A percentile compares a stretch with the other conserved stretches of the same genome.
phyloP scores from a whole-genome alignment of 2,797 vertebrate genomes.

The Aulostomus chinensis region DNA sequence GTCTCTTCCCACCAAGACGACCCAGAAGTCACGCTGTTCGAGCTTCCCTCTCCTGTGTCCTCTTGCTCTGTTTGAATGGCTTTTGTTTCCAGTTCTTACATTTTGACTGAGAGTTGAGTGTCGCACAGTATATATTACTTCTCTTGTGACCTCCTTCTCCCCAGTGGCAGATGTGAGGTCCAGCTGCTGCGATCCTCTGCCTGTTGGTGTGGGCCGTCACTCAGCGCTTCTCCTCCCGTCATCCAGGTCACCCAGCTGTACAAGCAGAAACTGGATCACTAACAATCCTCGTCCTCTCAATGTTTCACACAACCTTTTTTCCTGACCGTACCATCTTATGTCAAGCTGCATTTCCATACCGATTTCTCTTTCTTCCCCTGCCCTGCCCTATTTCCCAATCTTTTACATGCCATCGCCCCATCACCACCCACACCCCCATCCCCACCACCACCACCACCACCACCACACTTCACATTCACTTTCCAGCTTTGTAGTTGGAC shows the following conservation, averaged over 20 bases:
- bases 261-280: conserved; percentile 51
- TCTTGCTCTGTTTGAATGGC: conserved; percentile 15
- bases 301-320: too few species aligned
- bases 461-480: conserved; percentile 1
- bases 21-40: neutral
- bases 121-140: too few species aligned
- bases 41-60: conserved; percentile 9
- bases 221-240: conserved; percentile 72
- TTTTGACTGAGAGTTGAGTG: neutral
- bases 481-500: neutral
- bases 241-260: conserved; percentile 74
- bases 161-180: conserved; percentile 61
- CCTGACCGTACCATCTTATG: too few species aligned
- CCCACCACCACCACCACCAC: neutral
- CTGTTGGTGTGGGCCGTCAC: conserved; percentile 77
- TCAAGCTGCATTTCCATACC: too few species aligned
- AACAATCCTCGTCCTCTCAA: conserved; percentile 3
- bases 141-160: conserved; percentile 15
- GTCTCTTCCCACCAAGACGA: conserved; percentile 9
- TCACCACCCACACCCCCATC: neutral
- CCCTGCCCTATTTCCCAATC: too few species aligned
- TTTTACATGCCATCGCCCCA: neutral
- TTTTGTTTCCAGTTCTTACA: neutral
- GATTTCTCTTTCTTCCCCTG: too few species aligned
- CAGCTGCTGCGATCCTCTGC: conserved; percentile 61